Evolutionary conservation across 2,797 vertebrate species (phyloP).

Genomic region (Kryptopterus vitreolus): DNA sequence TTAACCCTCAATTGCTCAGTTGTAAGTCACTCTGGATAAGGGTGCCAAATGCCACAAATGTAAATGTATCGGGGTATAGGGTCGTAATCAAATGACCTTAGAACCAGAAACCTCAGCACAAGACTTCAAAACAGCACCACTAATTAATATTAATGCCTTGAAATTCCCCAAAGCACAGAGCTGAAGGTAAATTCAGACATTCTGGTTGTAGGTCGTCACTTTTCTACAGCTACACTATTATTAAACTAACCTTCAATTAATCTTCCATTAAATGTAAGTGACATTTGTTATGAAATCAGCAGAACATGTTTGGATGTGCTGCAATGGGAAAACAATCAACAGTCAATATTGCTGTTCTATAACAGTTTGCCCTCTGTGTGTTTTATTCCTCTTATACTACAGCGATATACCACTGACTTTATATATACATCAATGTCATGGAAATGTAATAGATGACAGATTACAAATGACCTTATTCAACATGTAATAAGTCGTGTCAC

Average conservation of each 20-base stretch:
- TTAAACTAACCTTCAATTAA: no score
- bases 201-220: no score
- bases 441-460: no score
- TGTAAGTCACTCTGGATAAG: no score
- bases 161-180: slow-evolving; percentile 59
- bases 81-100: slow-evolving; percentile 50
- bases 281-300: not conserved
- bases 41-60: no score
- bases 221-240: no score
- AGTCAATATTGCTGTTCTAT: not conserved
- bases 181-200: slow-evolving; percentile 57
- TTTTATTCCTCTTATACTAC: not conserved
- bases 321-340: not conserved
- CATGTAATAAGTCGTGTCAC: no score
- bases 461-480: no score
- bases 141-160: slow-evolving; percentile 75
- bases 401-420: not conserved
- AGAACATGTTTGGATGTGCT: not conserved
- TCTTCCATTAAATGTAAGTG: not conserved
- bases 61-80: no score
- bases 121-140: slow-evolving; percentile 73
- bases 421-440: no score
- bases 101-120: slow-evolving; percentile 65
- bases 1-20: no score
- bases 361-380: not conserved